These are phyloP conservation scores for Chloromyia formosa DNA, from an alignment of 2,888 invertebrate species.

Conservation along the genomic window DNA sequence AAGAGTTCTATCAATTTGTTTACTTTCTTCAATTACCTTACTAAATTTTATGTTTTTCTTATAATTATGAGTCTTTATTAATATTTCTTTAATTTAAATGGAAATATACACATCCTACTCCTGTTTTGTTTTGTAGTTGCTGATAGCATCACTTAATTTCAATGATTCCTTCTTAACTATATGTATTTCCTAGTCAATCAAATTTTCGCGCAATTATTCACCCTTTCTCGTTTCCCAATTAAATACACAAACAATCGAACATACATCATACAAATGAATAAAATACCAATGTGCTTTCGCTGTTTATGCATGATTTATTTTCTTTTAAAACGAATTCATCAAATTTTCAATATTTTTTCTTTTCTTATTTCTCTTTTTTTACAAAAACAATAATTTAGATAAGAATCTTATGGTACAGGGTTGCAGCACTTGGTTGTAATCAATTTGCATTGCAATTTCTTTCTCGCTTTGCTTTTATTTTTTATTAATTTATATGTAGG, in stretches of 20 bases:
- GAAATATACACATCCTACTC: conserved; percentile 32
- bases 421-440: not conserved
- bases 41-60: not conserved
- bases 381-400: conserved; percentile 41
- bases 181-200: too few species aligned
- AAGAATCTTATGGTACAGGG: conserved; percentile 29
- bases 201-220: too few species aligned
- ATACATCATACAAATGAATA: conserved; percentile 4
- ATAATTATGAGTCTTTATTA: conserved; percentile 11
- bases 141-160: too few species aligned
- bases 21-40: too few species aligned
- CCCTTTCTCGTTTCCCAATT: too few species aligned
- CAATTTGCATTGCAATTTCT: not conserved
- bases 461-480: not conserved
- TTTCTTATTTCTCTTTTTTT: conserved; percentile 12
- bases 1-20: too few species aligned
- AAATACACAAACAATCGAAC: not conserved
- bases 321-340: conserved; percentile 38
- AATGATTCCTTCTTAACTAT: too few species aligned
- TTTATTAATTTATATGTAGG: too few species aligned
- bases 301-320: conserved; percentile 32
- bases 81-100: conserved; percentile 16
- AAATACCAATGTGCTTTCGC: conserved; percentile 4
- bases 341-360: conserved; percentile 31
- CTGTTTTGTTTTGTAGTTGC: conserved; percentile 8